Evolutionary conservation across 2,888 invertebrate species (phyloP), one percentile per base, ranked within the genome.

Genomic region (Caenorhabditis japonica): DNA sequence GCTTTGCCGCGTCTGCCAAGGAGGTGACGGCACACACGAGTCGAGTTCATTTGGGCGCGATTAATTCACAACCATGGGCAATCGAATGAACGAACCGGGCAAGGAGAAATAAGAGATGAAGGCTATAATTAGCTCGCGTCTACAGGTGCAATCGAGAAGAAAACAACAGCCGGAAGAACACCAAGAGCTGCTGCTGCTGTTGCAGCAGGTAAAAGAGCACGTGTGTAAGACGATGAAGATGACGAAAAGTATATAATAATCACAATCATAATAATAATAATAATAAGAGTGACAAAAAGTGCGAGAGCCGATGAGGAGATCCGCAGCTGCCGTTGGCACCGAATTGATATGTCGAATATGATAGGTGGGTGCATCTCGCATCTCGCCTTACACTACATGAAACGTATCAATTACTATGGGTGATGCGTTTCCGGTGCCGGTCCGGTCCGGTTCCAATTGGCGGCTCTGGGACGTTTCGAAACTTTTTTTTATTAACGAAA

Each of bases 221-320:
- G n/a, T 13, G 49, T 34, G 33, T 49, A 49, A 33, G 49, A 49
- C 49, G 49, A 12, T n/a, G 46, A 44, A 44, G 5, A 3, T 13
- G 44, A 13, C 4, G 43, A 21, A 23, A 25, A 47, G 44, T 51
- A 51, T 64, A 64, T 64, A 64, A 64, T 55, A 64, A 56, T 64
- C n/a, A n/a, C n/a, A n/a, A n/a, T n/a, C n/a, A n/a, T n/a, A n/a
- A n/a, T n/a, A n/a, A n/a, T n/a, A n/a, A n/a, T n/a, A n/a, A n/a
- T n/a, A n/a, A n/a, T n/a, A n/a, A n/a, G 64, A 64, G 55, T 64
- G 64, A 64, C 64, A 64, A 64, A 64, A 64, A 64, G 64, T 56
- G 64, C 64, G 55, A 64, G 56, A 56, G 56, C 55, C 56, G 56
- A 64, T 56, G 64, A 56, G 64, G 49, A 56, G 64, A 49, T 47